Conservation (phyloP, 2,888 invertebrate species). For the Epinotia demarniana region DNA sequence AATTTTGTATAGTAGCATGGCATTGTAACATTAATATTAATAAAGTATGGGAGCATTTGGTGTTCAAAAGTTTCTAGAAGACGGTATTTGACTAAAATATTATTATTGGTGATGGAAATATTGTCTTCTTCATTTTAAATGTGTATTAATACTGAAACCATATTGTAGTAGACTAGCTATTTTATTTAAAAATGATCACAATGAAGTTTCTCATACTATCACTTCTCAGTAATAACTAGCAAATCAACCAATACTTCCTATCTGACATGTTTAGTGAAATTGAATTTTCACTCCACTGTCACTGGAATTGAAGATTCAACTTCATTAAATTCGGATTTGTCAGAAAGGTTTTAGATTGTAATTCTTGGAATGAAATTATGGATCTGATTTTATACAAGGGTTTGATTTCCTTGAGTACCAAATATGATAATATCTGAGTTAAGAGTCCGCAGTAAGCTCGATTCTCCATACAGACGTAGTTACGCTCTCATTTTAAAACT, state of each 20-base stretch:
- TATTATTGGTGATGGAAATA: constrained; percentile 5
- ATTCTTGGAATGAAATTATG: not conserved
- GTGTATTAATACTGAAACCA: not conserved
- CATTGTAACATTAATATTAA: constrained; percentile 1
- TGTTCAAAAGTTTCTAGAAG: constrained; percentile 16
- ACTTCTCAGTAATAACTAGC: not conserved
- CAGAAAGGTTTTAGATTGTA: too few species aligned
- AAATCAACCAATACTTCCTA: not conserved
- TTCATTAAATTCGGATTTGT: not conserved
- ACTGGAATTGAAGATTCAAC: too few species aligned
- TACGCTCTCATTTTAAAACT: too few species aligned
- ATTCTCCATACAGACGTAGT: too few species aligned
- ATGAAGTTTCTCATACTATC: constrained; percentile 22
- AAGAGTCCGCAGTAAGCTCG: too few species aligned
- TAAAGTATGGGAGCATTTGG: not conserved
- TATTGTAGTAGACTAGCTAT: constrained; percentile 52
- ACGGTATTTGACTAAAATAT: constrained; percentile 4
- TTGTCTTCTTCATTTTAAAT: constrained; percentile 17
- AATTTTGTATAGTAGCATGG: not conserved
- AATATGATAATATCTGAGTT: not conserved
- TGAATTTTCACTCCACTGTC: not conserved
- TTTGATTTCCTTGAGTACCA: not conserved
- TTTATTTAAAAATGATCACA: constrained; percentile 52
- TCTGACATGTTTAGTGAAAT: not conserved
- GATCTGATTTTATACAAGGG: not conserved